These are phyloP conservation scores for Oxystoma pomonae DNA, from an alignment of 2,888 invertebrate species.

Conservation along the genomic window DNA sequence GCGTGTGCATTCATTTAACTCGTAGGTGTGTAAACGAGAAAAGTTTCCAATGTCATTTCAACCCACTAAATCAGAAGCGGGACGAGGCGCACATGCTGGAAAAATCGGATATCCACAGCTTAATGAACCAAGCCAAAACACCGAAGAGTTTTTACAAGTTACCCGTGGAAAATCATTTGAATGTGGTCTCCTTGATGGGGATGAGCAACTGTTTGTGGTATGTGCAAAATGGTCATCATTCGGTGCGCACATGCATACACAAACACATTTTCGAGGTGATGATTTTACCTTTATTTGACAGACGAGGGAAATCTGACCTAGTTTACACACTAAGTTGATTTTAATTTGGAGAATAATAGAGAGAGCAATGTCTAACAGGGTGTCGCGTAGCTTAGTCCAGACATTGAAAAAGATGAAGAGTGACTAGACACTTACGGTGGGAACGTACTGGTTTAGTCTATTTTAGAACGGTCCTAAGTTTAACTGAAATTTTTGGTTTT, in stretches of 20 bases:
- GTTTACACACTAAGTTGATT: no score
- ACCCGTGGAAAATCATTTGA: not conserved
- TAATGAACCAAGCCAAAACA: not conserved
- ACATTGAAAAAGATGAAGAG: no score
- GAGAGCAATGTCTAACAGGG: no score
- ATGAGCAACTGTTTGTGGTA: not conserved
- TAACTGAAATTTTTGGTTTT: no score
- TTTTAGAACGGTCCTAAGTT: no score
- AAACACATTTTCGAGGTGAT: no score
- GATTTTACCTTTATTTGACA: no score
- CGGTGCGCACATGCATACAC: not conserved
- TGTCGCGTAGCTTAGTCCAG: no score
- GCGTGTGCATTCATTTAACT: slow-evolving; percentile 14
- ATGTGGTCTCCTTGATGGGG: not conserved
- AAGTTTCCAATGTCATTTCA: slow-evolving; percentile 16
- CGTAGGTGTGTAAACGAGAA: slow-evolving; percentile 6
- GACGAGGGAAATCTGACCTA: no score
- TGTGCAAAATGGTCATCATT: not conserved
- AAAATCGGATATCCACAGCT: slow-evolving; percentile 10
- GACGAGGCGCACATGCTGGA: slow-evolving; percentile 4
- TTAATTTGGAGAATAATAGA: no score
- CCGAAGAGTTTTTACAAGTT: not conserved
- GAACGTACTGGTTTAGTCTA: no score
- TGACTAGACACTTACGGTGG: no score
- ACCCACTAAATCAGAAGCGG: slow-evolving; percentile 16